Base-by-base conservation (phyloP, 2,797 vertebrate genomes). In the Champsocephalus gunnari region DNA sequence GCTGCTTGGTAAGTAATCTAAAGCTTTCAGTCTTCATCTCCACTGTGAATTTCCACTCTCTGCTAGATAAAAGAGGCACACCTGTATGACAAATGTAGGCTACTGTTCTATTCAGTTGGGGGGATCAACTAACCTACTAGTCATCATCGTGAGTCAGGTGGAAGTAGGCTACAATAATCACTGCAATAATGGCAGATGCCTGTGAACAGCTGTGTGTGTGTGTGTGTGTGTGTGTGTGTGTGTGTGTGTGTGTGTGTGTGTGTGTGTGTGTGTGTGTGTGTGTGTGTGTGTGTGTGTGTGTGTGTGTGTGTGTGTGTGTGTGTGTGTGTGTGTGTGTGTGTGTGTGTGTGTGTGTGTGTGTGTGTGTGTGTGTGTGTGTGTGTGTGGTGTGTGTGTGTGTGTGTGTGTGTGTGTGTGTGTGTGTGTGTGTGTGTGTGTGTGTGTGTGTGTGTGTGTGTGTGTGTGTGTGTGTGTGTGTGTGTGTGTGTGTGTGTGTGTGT, bases 1-100 rank as follows among this genome's bases (percentile, higher is more conserved):
- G 81, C 88, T 94, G 87, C 79, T 94, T 21, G 94, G 94, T 96
- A 92, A 95, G 95, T 94, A 73, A 64, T 58, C 72, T 65, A 28
- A 55, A 43, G 48, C 53, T 70, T 62, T 38, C 47, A 71, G 44
- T n/a, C 17, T 24, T 5, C 4, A 14, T 53, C 44, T 56, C 8
- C 65, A 53, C 45, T 3, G 16, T 65, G 47, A 43, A 24, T 47
- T n/a, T 4, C 9, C 8, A 2, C 7, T 4, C 7, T 48, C 6
- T 67, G 47, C 63, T 49, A 24, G 48, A 60, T 71, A 3, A 16
- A 28, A 14, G 11, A 53, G 28, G 44, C 77, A 82, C 83, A 90
- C 84, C 85, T 90, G 89, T 83, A 43, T 80, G 89, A 85, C 59
- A 87, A 75, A 57, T 21, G 66, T 51, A 56, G 50, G 50, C 50